Base-by-base conservation (phyloP, 2,797 vertebrate genomes). In the Pogonophryne albipinna region DNA sequence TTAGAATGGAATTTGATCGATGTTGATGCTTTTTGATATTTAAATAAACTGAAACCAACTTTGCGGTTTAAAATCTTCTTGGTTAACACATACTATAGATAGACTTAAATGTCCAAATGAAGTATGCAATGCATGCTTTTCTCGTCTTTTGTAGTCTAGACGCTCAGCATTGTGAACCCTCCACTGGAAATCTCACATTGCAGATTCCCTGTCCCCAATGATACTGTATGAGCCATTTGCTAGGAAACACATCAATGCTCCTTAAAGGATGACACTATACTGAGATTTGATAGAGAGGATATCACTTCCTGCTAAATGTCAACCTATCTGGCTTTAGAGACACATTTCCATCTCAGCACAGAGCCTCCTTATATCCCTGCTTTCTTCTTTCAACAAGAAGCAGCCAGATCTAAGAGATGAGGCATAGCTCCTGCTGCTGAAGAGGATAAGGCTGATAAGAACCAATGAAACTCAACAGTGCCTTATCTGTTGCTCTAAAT, bases 381-480 rank as follows among this genome's bases (percentile, higher is more conserved):
- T 27, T 27, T 27, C 27, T 27, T 27, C 27, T 27, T 27, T 27
- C 27, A 27, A 27, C 27, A 27, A 27, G 49, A 50, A 10, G 60
- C 2, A 27, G 9, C 23, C 67, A n/a, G 49, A 78, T 80, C 17
- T 41, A 68, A 76, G 58, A 78, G 56, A 79, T 69, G 41, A 51
- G 60, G 0, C 74, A 66, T 45, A 56, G 63, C 38, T 74, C 31
- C 27, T 27, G 27, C 27, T 27, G 27, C 27, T 79, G 72, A 31
- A 70, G 79, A 77, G 49, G 15, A 13, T 23, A 6, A 64, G 57
- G n/a, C 60, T 38, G 72, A 86, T 79, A 64, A 79, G 60, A 77
- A 13, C 12, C 45, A 66, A 71, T 74, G 19, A 64, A 78, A 80
- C 16, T 31, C 57, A 38, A 45, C 49, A 10, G 38, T 74, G 71